These are phyloP conservation scores for Pantherophis guttatus DNA, from an alignment of 2,113 vertebrate species.

Conservation along the genomic window DNA sequence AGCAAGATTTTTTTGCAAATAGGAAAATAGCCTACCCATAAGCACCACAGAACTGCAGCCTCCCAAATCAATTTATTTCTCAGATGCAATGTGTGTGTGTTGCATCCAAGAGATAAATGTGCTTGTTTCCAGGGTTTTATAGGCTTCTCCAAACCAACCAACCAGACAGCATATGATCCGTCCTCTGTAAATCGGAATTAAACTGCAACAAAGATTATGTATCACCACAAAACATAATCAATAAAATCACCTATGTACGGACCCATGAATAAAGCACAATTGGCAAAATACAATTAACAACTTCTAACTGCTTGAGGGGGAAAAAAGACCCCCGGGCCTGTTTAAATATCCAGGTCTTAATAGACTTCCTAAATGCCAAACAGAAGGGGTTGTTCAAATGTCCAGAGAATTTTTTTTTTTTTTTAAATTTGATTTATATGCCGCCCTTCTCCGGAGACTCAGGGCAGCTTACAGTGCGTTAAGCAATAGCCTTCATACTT, in stretches of 20 bases:
- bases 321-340: not conserved
- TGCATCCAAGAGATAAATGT: not conserved
- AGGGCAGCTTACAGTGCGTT: too few relatives aligned
- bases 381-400: not conserved
- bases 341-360: not conserved
- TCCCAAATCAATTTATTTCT: not conserved
- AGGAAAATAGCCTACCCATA: not conserved
- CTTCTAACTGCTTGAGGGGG: not conserved
- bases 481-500: too few relatives aligned
- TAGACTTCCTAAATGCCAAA: not conserved
- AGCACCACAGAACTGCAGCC: not conserved
- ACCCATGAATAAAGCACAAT: not conserved
- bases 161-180: not conserved
- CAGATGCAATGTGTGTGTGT: not conserved
- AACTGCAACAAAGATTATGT: not conserved
- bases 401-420: not conserved
- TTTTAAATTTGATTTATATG: too few relatives aligned
- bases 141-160: not conserved
- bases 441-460: too few relatives aligned
- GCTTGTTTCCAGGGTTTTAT: not conserved
- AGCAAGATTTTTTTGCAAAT: not conserved
- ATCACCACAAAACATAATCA: not conserved
- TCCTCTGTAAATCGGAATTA: not conserved
- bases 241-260: not conserved
- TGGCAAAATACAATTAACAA: not conserved